phyloP scores from a whole-genome alignment of 2,888 invertebrate genomes.

The Agrochola lychnidis region DNA sequence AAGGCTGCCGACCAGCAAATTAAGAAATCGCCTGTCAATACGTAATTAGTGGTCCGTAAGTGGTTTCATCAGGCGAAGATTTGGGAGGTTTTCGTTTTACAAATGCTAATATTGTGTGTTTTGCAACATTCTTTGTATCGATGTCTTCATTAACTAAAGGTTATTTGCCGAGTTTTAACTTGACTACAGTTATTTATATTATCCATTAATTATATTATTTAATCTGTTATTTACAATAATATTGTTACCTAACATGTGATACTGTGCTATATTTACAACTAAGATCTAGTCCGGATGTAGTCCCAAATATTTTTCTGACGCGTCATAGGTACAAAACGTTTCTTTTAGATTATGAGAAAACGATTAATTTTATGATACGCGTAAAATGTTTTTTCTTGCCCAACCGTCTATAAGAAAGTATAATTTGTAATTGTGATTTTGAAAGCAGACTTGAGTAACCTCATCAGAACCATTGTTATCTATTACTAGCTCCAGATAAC shows the following conservation, averaged over 20 bases:
- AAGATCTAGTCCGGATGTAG: background rate
- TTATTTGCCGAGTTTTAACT: background rate
- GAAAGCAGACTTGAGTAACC: background rate
- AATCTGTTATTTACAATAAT: too few species aligned
- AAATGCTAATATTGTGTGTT: background rate
- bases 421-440: background rate
- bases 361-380: background rate
- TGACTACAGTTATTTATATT: background rate
- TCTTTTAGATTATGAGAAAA: background rate
- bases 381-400: accelerated
- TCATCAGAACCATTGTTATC: slow-evolving; percentile 35
- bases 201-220: background rate
- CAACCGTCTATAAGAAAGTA: background rate
- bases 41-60: slow-evolving; percentile 39
- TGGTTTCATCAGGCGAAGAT: slow-evolving; percentile 21
- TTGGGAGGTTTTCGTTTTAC: slow-evolving; percentile 2
- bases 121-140: background rate
- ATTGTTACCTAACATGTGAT: background rate
- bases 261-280: background rate
- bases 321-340: background rate
- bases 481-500: background rate
- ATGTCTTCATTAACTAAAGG: slow-evolving; percentile 1
- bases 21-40: slow-evolving; percentile 59
- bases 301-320: slow-evolving; percentile 1
- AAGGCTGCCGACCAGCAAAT: slow-evolving; percentile 43